A percentile compares a stretch with the other conserved stretches of the same genome.
These are phyloP conservation scores for Cydia splendana DNA, from an alignment of 1,140 invertebrate genomes.

Conservation along the genomic window DNA sequence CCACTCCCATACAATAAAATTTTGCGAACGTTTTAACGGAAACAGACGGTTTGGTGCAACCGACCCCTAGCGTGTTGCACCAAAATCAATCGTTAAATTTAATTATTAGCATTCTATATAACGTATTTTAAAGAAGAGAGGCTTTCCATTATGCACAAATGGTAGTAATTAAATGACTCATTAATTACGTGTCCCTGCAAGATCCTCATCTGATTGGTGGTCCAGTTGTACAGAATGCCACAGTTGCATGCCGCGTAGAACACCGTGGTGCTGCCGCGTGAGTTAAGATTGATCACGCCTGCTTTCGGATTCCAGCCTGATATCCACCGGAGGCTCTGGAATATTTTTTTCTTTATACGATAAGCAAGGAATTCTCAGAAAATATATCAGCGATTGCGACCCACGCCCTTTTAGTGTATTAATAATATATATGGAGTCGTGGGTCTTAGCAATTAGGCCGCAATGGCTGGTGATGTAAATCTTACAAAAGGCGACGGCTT, in stretches of 20 bases:
- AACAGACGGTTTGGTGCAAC: no score
- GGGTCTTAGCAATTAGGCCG: no score
- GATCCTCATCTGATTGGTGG: conserved; percentile 73
- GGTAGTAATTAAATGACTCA: background rate
- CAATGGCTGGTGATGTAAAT: background rate
- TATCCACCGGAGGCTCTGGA: conserved; percentile 78
- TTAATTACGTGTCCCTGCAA: conserved; percentile 81
- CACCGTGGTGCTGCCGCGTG: conserved; percentile 59
- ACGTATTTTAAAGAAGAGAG: no score
- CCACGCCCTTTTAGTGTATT: no score
- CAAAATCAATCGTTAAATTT: no score
- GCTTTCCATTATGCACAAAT: no score
- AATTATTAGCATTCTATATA: no score
- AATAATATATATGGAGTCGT: no score
- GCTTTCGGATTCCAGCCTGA: conserved; percentile 79
- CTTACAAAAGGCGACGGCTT: conserved; percentile 67
- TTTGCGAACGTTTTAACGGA: no score
- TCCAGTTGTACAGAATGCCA: conserved; percentile 80
- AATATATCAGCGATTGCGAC: no score
- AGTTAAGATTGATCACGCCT: conserved; percentile 79
- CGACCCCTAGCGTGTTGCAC: no score
- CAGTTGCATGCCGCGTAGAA: conserved; percentile 81
- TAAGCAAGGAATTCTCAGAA: background rate
- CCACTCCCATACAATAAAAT: no score
- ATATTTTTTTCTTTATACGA: background rate